phyloP scores from a whole-genome alignment of 2,888 invertebrate genomes.

The Rhagium mordax region DNA sequence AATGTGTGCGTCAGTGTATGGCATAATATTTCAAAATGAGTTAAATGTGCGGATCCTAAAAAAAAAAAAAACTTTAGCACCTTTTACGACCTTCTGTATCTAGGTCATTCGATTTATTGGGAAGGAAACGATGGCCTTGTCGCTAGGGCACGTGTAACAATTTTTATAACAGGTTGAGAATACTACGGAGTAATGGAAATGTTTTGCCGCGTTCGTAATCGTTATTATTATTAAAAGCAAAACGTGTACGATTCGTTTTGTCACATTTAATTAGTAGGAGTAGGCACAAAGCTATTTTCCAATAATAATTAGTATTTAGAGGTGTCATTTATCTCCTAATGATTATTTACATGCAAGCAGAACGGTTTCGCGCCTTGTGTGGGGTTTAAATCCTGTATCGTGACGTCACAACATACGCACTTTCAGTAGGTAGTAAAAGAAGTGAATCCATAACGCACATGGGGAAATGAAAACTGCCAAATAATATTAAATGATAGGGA shows the following conservation, averaged over 20 bases:
- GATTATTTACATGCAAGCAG: background rate
- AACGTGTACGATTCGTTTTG: background rate
- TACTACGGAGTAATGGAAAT: slow-evolving; percentile 51
- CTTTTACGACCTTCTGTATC: slow-evolving; percentile 66
- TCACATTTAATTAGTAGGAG: slow-evolving; percentile 1
- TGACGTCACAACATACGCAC: slow-evolving; percentile 33
- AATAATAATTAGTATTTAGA: background rate
- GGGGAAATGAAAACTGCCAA: background rate
- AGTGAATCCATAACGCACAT: too few relatives aligned
- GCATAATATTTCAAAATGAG: slow-evolving; percentile 13
- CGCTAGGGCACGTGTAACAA: slow-evolving; percentile 64
- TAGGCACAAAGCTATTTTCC: background rate
- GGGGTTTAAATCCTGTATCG: slow-evolving; percentile 32
- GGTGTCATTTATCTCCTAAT: background rate
- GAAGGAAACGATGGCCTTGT: slow-evolving; percentile 66
- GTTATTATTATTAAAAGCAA: slow-evolving; percentile 5
- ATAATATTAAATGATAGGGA: too few relatives aligned
- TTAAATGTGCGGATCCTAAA: slow-evolving; percentile 17
- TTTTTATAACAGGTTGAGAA: slow-evolving; percentile 58
- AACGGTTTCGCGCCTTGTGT: slow-evolving; percentile 33
- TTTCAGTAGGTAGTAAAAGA: background rate
- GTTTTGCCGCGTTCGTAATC: slow-evolving; percentile 37
- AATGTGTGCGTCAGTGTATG: background rate
- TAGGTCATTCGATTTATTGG: slow-evolving; percentile 67
- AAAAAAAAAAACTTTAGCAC: slow-evolving; percentile 48